Evolutionary conservation across 2,113 vertebrate species (phyloP).

Genomic region (Morone saxatilis): DNA sequence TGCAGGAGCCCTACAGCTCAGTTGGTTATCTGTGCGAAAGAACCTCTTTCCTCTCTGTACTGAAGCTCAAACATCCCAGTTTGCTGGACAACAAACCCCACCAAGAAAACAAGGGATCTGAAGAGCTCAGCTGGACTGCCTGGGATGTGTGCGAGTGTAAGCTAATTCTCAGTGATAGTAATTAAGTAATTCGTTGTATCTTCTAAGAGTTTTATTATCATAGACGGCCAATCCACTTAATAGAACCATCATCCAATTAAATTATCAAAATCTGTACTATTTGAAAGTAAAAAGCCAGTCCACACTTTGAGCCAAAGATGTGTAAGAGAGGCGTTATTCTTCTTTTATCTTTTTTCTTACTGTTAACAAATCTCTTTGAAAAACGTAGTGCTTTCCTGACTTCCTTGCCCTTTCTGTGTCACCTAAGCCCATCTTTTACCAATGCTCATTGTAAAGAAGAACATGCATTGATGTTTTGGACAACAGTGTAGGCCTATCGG

Average conservation of each 20-base stretch:
- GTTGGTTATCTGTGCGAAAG: conserved; percentile 91
- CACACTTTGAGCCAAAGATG: not conserved
- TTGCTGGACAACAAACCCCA: conserved; percentile 37
- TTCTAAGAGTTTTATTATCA: not conserved
- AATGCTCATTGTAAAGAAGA: not conserved
- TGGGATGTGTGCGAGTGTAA: conserved; percentile 95
- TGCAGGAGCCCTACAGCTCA: conserved; percentile 92
- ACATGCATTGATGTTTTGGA: not conserved
- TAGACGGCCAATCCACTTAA: not conserved
- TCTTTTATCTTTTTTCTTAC: not conserved
- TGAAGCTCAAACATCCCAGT: conserved; percentile 88
- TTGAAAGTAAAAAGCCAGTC: not conserved
- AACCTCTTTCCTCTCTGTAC: conserved; percentile 83
- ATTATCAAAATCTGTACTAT: not conserved
- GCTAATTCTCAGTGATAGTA: not conserved
- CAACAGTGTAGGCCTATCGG: not conserved
- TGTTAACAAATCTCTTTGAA: not conserved
- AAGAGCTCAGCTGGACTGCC: conserved; percentile 85
- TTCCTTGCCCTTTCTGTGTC: not conserved
- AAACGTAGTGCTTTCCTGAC: not conserved
- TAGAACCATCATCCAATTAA: not conserved
- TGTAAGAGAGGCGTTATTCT: not conserved
- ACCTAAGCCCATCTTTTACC: no score
- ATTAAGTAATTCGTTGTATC: not conserved
- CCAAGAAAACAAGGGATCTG: conserved; percentile 37